Evolutionary conservation across 1,140 invertebrate genomes (phyloP).

Genomic region (Cataglyphis hispanica): DNA sequence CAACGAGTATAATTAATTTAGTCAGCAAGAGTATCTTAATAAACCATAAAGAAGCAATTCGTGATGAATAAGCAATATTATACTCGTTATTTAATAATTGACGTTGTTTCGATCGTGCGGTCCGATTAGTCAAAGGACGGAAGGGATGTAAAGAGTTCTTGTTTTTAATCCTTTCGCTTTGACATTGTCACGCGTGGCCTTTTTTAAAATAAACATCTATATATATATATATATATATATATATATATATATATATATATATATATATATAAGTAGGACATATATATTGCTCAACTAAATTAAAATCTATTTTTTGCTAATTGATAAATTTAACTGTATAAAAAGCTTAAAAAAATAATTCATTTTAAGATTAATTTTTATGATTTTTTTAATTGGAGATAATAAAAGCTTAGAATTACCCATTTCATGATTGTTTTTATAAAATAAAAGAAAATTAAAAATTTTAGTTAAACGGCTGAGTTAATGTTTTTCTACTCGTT

Average conservation of each 20-base stretch:
- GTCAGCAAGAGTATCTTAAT: background rate
- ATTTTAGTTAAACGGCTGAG: background rate
- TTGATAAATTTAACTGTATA: background rate
- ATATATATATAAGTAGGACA: background rate
- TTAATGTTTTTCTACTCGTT: background rate
- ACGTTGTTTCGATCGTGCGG: constrained; percentile 7
- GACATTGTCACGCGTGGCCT: background rate
- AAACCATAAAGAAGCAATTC: constrained; percentile 29
- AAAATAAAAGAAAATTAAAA: constrained; percentile 1
- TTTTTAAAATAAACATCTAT: constrained; percentile 1
- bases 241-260: too few species aligned
- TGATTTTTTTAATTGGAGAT: background rate
- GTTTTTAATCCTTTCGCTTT: background rate
- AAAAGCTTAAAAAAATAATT: too few species aligned
- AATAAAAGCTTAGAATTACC: background rate
- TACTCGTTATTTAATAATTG: constrained; percentile 27
- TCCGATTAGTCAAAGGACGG: background rate
- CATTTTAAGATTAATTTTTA: background rate
- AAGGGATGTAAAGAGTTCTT: background rate
- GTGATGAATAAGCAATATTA: constrained; percentile 19
- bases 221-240: too few species aligned
- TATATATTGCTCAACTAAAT: background rate
- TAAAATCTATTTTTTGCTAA: background rate
- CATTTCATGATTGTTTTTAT: background rate
- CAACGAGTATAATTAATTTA: constrained; percentile 52